Evolutionary conservation across 2,797 vertebrate species (phyloP), one percentile per base, ranked within the genome.

Genomic region (Muraenolepis orangiensis): DNA sequence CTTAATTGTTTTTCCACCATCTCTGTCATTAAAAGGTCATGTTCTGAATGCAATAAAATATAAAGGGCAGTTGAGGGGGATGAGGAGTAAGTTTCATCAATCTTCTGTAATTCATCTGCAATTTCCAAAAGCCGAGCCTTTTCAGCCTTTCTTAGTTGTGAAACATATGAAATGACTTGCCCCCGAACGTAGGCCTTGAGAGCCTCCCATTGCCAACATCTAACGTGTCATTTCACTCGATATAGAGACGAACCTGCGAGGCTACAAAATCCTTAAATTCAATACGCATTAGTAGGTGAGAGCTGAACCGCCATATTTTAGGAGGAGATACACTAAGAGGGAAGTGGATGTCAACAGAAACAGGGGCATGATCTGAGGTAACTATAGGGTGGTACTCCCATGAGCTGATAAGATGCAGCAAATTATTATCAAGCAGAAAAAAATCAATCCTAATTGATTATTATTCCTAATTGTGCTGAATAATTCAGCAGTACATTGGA

Each of bases 351-450:
- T 32, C 66, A 68, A 68, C 30, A 2, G 14, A 68, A 14, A 16
- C 32, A 68, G 66, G 66, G 30, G 66, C 66, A 66, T 66, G 64
- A 66, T n/a, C n/a, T n/a, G n/a, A n/a, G 64, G 64, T 66, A 66
- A 11, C 64, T 26, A 66, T 30, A 68, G 66, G 4, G 14, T 68
- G 66, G 66, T 68, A 68, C 32, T 68, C 14, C 13, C 66, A 68
- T 68, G 66, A 68, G 32, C 66, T 32, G 66, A 68, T 4, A 32
- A 32, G 66, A 31, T 68, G 66, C 32, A 40, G 13, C 38, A 40
- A 13, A 40, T 40, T 40, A 40, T 40, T 40, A 40, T 40, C 38
- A 40, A 40, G 38, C n/a, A 6, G 13, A 40, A 40, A 40, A 13
- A 40, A 40, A 40, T 40, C 38, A 40, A 40, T 40, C 13, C 13